Evolutionary conservation across 2,797 vertebrate species (phyloP), one percentile per base, ranked within the genome.

Genomic region (Centroberyx gerrardi): DNA sequence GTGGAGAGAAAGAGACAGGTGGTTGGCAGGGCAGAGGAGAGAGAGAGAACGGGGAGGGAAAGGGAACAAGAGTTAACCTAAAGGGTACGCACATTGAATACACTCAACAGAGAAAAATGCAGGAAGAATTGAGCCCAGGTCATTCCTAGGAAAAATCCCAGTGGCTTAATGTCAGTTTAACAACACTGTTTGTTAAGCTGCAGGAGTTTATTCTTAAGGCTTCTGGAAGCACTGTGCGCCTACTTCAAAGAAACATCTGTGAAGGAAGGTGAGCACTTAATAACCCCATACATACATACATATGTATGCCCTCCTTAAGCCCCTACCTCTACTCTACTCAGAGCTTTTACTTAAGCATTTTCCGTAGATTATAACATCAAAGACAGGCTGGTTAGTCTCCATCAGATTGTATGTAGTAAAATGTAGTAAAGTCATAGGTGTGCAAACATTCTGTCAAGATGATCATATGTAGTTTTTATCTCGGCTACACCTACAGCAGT

Each of bases 71-170:
- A 51, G 44, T 36, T 67, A 14, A 42, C 3, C 15, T 33, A 40
- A 13, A 64, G 44, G 28, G 63, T 64, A 59, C 14, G 38, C 17
- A 72, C 36, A 40, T 38, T 33, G 22, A 27, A 77, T 51, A 46
- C 3, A 73, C n/a, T 40, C 38, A 40, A 40, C 38, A 40, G 7
- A 14, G 42, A 44, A 4, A 44, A 14, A 14, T 51, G 51, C 22
- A 53, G 22, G 15, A 5, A 49, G 17, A 17, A 48, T 18, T 49
- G 6, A n/a, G 17, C 48, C 48, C 17, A 18, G 48, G n/a, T 18
- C 48, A 17, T 18, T 49, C 42, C 5, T 6, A 18, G 1, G 8
- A 49, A 49, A 49, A 49, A 49, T 12, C 15, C 15, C 17, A 49
- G 48, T 17, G 8, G 5, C 15, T 49, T 49, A 18, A 8, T 49